Evolutionary conservation across 2,797 vertebrate genomes (phyloP), one percentile per base, ranked within the genome.

Genomic region (Myotis pilosus): DNA sequence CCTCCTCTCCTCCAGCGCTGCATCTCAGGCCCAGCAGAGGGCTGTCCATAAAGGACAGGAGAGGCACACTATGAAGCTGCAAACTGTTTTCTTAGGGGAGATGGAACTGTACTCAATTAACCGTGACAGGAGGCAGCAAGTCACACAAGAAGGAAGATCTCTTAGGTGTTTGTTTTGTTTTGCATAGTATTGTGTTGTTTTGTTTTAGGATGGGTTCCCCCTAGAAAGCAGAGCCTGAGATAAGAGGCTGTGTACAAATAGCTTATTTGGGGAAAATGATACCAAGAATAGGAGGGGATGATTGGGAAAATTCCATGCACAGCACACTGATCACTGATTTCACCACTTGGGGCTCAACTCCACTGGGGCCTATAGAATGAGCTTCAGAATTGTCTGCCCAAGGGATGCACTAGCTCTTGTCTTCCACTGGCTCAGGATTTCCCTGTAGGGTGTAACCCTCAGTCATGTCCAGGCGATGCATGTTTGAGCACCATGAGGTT

Each of bases 211-310:
- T n/a, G 19, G 9, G 11, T 71, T 62, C 2, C 1, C 12, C 28
- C 28, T 62, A 30, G 60, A 62, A 60, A 28, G 25, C 11, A 60
- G 60, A 90, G 4, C 5, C 74, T 80, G 57, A 93, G 62, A 57
- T 38, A 75, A 94, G 22, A 83, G 5, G 4, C n/a, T 92, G 15
- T 19, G 16, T n/a, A 20, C 15, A 36, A 44, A 76, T 12, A 91
- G 25, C 57, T 82, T 95, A 79, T 85, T 85, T 74, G 51, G 49
- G n/a, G 47, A 53, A 89, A 94, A 76, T 47, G 28, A 92, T 47
- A 47, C 12, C 69, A 83, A 93, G 36, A 89, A 78, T 33, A 76
- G 47, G 30, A 69, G 12, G 0, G 11, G 57, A 85, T 53, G 55
- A 53, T 3, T 83, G 47, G 33, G 44, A 91, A 90, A 78, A 51